Evolutionary conservation across 2,888 invertebrate genomes (phyloP), one percentile per base, ranked within the genome.

Genomic region (Cyrtodaria siliqua): DNA sequence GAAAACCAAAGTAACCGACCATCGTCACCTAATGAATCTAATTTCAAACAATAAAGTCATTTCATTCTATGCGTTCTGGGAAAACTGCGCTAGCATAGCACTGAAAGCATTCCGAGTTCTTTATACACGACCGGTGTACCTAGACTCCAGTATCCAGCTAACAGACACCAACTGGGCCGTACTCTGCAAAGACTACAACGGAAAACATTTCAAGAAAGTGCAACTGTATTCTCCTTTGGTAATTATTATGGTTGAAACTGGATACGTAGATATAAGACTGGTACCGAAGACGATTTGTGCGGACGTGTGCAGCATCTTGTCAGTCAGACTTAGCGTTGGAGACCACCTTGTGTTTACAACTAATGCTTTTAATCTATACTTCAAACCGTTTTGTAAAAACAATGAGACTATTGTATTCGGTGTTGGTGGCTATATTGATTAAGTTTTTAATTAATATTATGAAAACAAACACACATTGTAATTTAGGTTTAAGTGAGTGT

Each of bases 11-110:
- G 63, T 60, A 4, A n/a, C 47, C 3, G 68, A 68, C 1, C 74
- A 68, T 53, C 29, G 57, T 9, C 18, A 63, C 2, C 33, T 74
- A 3, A 23, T 74, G 8, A 53, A 59, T 16, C 44, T 53, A 23
- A 18, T 74, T 26, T 33, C 18, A 23, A 16, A 9, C 4, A 59
- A 42, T 24, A 27, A 59, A 24, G 14, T 59, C 1, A 47, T 8
- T 2, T 59, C 68, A 20, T 68, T 63, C 20, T 74, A 74, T 27
- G 68, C 63, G 4, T 9, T 61, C 16, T 74, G 74, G 74, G 74
- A 74, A 50, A 74, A 74, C 55, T 74, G 74, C 40, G 74, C 59
- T 9, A 27, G 53, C 1, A 16, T 20, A 1, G 20, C 74, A 6
- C 24, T 47, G 1, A 68, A 60, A 27, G 55, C 68, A 18, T 74